Base-by-base conservation (phyloP, 2,113 vertebrate genomes). In the Microtus pennsylvanicus region DNA sequence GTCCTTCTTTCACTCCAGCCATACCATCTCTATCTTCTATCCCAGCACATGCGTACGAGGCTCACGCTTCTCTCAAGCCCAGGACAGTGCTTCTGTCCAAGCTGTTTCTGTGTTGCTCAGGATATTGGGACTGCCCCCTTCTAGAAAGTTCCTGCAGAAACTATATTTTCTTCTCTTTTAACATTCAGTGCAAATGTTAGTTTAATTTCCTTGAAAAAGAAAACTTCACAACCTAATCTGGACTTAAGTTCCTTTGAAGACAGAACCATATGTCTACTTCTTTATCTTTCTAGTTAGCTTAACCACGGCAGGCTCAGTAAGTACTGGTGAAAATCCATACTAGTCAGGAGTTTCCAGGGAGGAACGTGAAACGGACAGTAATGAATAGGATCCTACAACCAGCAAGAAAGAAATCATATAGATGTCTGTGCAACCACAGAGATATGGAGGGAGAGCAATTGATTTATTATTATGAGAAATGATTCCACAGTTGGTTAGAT, bases 191-290 rank as follows among this genome's bases (percentile, higher is more conserved):
- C 72, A 87, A 67, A 26, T 74, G 21, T 90, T 78, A 75, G 21
- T 35, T 91, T 94, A 69, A 77, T 96, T 90, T 86, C 58, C 19
- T 69, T 78, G 1, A 55, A 55, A 74, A 94, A 92, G 58, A 72
- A 13, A 58, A 19, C 26, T 82, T 19, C 30, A 55, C 11, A 16
- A 90, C n/a, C 70, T 82, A 30, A 80, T 65, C 4, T 70, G 21
- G 4, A 63, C 74, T 69, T 90, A 72, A 94, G 24, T n/a, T 52
- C 5, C 45, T 45, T 78, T 69, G 45, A 75, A 58, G 21, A 52
- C 58, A 35, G 26, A 92, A 74, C 28, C 30, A 42, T 35, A 3
- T 22, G 94, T 95, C 16, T 33, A 47, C 7, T 24, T 78, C 21
- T 86, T 77, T 65, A 42, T 74, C 61, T 81, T 76, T 69, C 4